A percentile compares a stretch with the other conserved stretches of the same genome.
phyloP scores from a whole-genome alignment of 2,888 invertebrate genomes.

The Aproaerema taeniolella region DNA sequence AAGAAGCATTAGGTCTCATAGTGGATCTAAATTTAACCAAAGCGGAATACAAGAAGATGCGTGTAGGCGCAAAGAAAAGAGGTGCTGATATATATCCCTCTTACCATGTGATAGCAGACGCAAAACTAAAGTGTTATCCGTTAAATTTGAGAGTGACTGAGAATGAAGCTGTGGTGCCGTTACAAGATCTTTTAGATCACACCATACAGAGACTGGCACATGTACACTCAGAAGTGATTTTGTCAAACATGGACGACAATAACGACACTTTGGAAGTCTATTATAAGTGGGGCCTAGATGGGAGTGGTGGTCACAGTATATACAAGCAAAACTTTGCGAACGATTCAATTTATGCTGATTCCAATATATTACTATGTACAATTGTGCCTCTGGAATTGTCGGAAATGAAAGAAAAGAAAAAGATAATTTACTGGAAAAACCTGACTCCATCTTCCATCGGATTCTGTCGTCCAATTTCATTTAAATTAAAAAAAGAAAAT shows the following conservation, averaged over 20 bases:
- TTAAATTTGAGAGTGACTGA: not conserved
- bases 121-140: not conserved
- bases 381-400: not conserved
- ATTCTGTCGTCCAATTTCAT: not conserved
- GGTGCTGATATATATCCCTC: not conserved
- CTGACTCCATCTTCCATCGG: not conserved
- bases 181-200: not conserved
- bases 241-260: not conserved
- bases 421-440: not conserved
- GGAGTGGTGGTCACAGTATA: too few relatives aligned
- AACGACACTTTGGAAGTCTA: not conserved
- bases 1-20: too few relatives aligned
- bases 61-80: too few relatives aligned
- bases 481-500: not conserved
- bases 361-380: not conserved
- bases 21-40: too few relatives aligned
- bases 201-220: not conserved
- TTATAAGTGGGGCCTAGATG: not conserved
- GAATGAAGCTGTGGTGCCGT: not conserved
- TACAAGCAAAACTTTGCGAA: not conserved
- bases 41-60: too few relatives aligned
- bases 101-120: not conserved
- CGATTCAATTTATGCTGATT: not conserved
- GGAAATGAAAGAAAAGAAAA: not conserved
- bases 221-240: not conserved